These are phyloP conservation scores for Sarcophaga variegata DNA, from an alignment of 2,888 invertebrate species.

Conservation along the genomic window DNA sequence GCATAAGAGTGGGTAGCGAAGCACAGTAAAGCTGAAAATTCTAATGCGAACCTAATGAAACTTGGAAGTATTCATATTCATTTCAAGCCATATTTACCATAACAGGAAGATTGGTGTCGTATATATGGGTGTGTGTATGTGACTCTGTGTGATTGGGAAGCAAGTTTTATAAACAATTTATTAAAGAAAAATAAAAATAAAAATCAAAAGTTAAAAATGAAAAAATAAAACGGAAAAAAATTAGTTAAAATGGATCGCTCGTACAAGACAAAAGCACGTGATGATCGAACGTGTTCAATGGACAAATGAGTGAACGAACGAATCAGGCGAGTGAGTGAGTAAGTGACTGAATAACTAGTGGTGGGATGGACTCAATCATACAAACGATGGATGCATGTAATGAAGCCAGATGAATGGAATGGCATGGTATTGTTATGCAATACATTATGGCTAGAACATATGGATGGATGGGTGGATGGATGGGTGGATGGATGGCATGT, in stretches of 20 bases:
- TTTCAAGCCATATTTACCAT: constrained; percentile 1
- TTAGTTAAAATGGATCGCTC: constrained; percentile 79
- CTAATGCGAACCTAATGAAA: constrained; percentile 7
- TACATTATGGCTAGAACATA: too few species aligned
- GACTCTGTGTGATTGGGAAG: neutral
- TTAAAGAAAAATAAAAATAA: neutral
- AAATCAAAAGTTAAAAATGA: neutral
- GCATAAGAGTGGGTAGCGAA: constrained; percentile 23
- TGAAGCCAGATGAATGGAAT: neutral
- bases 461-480: constrained; percentile 27
- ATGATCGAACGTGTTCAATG: constrained; percentile 75
- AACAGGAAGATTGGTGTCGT: too few species aligned
- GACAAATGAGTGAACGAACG: constrained; percentile 56
- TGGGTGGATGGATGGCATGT: constrained; percentile 43
- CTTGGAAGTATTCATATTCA: constrained; percentile 25
- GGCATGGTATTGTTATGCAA: too few species aligned
- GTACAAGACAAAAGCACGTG: constrained; percentile 79
- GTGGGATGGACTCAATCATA: neutral
- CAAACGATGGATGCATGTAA: neutral
- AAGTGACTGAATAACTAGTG: constrained; percentile 27
- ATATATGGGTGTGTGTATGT: too few species aligned
- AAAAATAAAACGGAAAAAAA: constrained; percentile 1
- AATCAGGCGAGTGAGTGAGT: constrained; percentile 19
- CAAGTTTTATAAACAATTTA: constrained; percentile 9
- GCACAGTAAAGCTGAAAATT: neutral